phyloP scores from a whole-genome alignment of 1,140 invertebrate species.

The Bombyx mandarina region DNA sequence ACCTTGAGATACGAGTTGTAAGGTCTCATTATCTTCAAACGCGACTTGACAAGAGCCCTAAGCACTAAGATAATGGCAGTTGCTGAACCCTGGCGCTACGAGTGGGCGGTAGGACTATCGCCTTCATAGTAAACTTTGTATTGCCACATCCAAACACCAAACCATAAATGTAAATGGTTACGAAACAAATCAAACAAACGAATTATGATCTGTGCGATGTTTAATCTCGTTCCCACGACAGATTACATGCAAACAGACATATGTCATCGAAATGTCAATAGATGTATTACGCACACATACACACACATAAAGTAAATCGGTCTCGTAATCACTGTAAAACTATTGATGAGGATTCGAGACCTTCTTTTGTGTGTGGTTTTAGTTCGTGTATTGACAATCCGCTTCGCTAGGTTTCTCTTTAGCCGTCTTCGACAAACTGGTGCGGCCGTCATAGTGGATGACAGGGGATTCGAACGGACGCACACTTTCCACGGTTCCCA shows the following conservation, averaged over 20 bases:
- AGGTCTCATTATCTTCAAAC: too few species aligned
- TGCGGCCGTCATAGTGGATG: too few species aligned
- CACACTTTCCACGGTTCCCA: too few species aligned
- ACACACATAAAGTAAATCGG: slow-evolving; percentile 2
- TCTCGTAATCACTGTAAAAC: slow-evolving; percentile 7
- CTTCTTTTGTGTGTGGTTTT: slow-evolving; percentile 8
- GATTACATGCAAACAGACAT: slow-evolving; percentile 10
- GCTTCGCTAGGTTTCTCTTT: slow-evolving; percentile 1
- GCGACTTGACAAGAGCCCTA: too few species aligned
- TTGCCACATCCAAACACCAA: background rate
- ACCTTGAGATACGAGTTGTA: too few species aligned
- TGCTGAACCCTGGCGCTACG: too few species aligned
- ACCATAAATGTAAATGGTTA: background rate
- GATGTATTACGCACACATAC: slow-evolving; percentile 4
- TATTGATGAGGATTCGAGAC: background rate
- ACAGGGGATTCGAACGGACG: too few species aligned
- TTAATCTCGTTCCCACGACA: slow-evolving; percentile 8
- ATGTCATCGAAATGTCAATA: slow-evolving; percentile 19
- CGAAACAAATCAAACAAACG: background rate
- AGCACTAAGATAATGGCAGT: too few species aligned
- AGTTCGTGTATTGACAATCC: slow-evolving; percentile 17
- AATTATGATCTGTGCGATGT: background rate
- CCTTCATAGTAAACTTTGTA: too few species aligned
- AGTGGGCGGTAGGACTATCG: too few species aligned
- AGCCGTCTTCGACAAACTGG: too few species aligned